Evolutionary conservation across 2,797 vertebrate genomes (phyloP).

Genomic region (Pangasius krempfi): DNA sequence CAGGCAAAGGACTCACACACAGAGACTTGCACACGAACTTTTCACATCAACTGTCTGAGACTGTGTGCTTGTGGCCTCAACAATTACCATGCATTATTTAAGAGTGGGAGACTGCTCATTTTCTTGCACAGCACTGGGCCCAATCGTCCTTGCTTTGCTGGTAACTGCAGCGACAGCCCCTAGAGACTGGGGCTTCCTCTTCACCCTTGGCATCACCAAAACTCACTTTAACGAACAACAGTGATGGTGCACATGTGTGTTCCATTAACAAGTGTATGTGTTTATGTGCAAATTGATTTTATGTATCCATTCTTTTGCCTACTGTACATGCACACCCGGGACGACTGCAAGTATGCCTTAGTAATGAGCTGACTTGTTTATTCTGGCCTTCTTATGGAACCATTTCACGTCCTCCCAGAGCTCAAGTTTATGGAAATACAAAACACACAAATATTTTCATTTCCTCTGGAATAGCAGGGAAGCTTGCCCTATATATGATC

Average conservation of each 20-base stretch:
- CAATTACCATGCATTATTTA: constrained; percentile 78
- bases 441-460: constrained; percentile 48
- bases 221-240: constrained; percentile 32
- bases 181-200: constrained; percentile 9
- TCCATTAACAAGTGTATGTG: constrained; percentile 16
- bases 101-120: constrained; percentile 69
- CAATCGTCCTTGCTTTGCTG: constrained; percentile 8
- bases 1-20: constrained; percentile 45
- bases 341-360: not conserved
- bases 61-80: constrained; percentile 68
- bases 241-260: constrained; percentile 14
- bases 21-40: constrained; percentile 44
- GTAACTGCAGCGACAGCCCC: constrained; percentile 31
- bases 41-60: constrained; percentile 62
- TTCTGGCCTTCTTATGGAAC: constrained; percentile 41
- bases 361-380: constrained; percentile 19
- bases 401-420: constrained; percentile 37
- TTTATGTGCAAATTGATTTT: constrained; percentile 25
- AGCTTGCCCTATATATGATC: constrained; percentile 52
- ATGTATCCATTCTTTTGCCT: not conserved
- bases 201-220: not conserved
- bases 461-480: constrained; percentile 32
- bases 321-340: not conserved
- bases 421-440: constrained; percentile 44
- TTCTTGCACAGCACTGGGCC: constrained; percentile 11